These are phyloP conservation scores for Meriones unguiculatus DNA, from an alignment of 2,113 vertebrate species.

Conservation along the genomic window DNA sequence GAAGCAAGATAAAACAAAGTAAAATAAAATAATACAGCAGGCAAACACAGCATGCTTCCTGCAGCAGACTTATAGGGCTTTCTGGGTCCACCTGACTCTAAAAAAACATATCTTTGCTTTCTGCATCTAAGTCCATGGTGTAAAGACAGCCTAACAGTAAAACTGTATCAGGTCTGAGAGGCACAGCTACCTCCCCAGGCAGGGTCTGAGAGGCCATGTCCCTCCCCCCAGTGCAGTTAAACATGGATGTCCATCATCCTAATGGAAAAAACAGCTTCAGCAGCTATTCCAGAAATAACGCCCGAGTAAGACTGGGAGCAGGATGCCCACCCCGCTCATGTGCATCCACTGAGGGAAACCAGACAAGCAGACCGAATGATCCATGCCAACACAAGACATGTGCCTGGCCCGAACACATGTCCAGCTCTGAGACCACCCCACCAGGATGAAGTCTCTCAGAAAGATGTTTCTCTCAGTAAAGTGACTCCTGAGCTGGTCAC, in stretches of 20 bases:
- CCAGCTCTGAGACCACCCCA: background rate
- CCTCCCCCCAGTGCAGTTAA: background rate
- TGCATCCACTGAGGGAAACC: background rate
- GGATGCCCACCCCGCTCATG: background rate
- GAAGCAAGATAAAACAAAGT: background rate
- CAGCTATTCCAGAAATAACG: background rate
- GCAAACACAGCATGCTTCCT: background rate
- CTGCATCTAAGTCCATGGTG: background rate
- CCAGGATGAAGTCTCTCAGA: background rate
- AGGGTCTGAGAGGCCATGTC: background rate
- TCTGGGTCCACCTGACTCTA: background rate
- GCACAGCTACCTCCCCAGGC: background rate
- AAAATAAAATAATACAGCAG: background rate
- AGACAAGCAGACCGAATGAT: background rate
- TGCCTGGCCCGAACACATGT: no score
- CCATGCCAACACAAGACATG: background rate
- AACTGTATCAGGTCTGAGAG: background rate
- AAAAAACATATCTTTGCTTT: background rate
- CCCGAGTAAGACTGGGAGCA: background rate
- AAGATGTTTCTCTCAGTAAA: background rate
- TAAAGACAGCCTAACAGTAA: background rate
- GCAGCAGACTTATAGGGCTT: background rate
- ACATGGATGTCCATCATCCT: background rate
- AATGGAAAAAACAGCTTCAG: background rate
- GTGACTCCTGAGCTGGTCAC: background rate